phyloP scores from a whole-genome alignment of 2,888 invertebrate genomes.

The Meandrusa payeni region DNA sequence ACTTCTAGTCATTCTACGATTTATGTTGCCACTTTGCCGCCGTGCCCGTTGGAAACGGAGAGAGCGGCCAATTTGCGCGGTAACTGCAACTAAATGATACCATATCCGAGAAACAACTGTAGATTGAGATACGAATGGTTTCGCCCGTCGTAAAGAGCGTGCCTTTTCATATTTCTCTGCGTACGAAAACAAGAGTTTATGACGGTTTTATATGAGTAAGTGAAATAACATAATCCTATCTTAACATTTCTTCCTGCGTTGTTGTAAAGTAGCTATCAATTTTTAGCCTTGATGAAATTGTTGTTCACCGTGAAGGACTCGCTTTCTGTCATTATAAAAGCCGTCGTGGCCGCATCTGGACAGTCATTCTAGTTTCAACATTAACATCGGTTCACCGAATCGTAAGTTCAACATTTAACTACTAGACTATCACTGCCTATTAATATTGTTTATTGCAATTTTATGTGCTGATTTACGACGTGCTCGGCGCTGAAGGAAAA shows the following conservation, averaged over 20 bases:
- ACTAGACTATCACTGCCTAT: too few species aligned
- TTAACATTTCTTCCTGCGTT: background rate
- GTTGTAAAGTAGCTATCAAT: too few species aligned
- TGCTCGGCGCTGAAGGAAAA: too few species aligned
- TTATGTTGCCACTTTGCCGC: conserved; percentile 36
- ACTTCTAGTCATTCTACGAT: conserved; percentile 46
- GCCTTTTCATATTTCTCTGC: conserved; percentile 55
- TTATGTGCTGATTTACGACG: too few species aligned
- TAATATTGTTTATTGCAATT: too few species aligned
- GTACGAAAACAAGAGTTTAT: conserved; percentile 53
- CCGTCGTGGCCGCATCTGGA: too few species aligned
- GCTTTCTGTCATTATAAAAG: too few species aligned
- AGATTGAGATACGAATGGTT: conserved; percentile 70
- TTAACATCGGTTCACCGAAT: too few species aligned
- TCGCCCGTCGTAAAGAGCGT: conserved; percentile 61
- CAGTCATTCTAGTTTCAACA: too few species aligned
- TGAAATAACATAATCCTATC: conserved; percentile 7
- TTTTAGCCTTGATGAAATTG: too few species aligned
- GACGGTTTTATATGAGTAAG: conserved; percentile 30
- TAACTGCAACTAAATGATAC: conserved; percentile 73
- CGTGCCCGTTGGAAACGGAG: conserved; percentile 51
- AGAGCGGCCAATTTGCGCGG: conserved; percentile 67
- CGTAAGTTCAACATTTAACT: too few species aligned
- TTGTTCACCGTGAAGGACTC: too few species aligned
- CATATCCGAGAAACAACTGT: conserved; percentile 67